Percentiles rank a stretch among this genome's conserved stretches.
phyloP scores from a whole-genome alignment of 2,113 vertebrate species.

The Syngnathus floridae region DNA sequence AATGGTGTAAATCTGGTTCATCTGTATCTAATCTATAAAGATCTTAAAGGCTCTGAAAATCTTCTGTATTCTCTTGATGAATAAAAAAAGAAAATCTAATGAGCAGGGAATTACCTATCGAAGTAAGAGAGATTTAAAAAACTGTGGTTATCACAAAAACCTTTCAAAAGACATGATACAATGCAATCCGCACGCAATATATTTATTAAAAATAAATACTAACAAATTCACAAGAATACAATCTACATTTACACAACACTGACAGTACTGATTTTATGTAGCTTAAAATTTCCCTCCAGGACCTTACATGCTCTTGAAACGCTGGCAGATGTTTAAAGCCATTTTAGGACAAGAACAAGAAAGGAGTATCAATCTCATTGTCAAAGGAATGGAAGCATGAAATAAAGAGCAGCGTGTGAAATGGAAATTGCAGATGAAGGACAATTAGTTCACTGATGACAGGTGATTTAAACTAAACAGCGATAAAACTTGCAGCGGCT shows the following conservation, averaged over 20 bases:
- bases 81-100: background rate
- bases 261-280: background rate
- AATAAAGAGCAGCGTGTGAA: background rate
- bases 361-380: background rate
- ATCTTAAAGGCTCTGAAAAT: conserved; percentile 1
- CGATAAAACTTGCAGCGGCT: background rate
- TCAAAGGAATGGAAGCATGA: background rate
- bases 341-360: background rate
- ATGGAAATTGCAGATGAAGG: background rate
- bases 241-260: background rate
- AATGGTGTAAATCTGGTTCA: conserved; percentile 1
- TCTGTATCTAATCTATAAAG: background rate
- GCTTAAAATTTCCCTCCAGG: background rate
- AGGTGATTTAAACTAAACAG: conserved; percentile 8
- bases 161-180: background rate
- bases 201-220: no score
- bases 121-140: background rate
- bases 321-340: background rate
- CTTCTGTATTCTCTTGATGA: background rate
- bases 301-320: background rate
- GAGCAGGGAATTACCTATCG: background rate
- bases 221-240: background rate
- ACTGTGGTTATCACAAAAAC: background rate
- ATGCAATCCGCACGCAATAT: background rate
- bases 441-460: background rate